Evolutionary conservation across 2,113 vertebrate species (phyloP).

Genomic region (Embiotoca jacksoni): DNA sequence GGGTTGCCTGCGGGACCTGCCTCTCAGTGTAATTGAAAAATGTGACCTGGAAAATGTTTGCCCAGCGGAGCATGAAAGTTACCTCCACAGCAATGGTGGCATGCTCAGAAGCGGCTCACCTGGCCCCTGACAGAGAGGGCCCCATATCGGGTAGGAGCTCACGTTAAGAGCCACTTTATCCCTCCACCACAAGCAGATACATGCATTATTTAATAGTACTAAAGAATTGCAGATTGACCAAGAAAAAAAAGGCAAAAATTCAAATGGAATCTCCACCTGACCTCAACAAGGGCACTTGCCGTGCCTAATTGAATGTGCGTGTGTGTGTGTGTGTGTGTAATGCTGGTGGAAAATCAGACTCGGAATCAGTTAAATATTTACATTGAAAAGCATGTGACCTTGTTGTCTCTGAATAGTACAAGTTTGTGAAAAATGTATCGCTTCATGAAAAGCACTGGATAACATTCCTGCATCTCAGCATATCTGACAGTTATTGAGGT

Average conservation of each 20-base stretch:
- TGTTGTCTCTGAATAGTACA: slow-evolving; percentile 5
- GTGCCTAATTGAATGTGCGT: slow-evolving; percentile 15
- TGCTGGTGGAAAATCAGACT: neutral
- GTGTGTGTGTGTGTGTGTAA: slow-evolving; percentile 10
- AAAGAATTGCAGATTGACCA: slow-evolving; percentile 78
- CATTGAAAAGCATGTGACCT: slow-evolving; percentile 37
- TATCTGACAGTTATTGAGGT: slow-evolving; percentile 70
- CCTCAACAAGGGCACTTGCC: slow-evolving; percentile 65
- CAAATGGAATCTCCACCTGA: slow-evolving; percentile 66
- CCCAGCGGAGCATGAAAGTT: slow-evolving; percentile 88
- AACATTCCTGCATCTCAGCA: slow-evolving; percentile 54
- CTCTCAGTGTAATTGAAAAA: slow-evolving; percentile 89
- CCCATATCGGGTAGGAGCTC: slow-evolving; percentile 71
- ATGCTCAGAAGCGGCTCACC: slow-evolving; percentile 78
- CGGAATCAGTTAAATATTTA: slow-evolving; percentile 1
- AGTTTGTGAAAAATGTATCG: slow-evolving; percentile 15
- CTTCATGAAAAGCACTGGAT: neutral
- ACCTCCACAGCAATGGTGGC: slow-evolving; percentile 80
- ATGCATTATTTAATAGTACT: slow-evolving; percentile 84
- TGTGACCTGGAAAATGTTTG: slow-evolving; percentile 90
- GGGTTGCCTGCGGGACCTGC: slow-evolving; percentile 77
- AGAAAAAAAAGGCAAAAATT: slow-evolving; percentile 56
- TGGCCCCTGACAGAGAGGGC: slow-evolving; percentile 79
- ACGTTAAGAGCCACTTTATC: slow-evolving; percentile 83
- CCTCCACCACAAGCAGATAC: slow-evolving; percentile 73